phyloP scores from a whole-genome alignment of 2,888 invertebrate species.

The Drosophila pegasa region DNA sequence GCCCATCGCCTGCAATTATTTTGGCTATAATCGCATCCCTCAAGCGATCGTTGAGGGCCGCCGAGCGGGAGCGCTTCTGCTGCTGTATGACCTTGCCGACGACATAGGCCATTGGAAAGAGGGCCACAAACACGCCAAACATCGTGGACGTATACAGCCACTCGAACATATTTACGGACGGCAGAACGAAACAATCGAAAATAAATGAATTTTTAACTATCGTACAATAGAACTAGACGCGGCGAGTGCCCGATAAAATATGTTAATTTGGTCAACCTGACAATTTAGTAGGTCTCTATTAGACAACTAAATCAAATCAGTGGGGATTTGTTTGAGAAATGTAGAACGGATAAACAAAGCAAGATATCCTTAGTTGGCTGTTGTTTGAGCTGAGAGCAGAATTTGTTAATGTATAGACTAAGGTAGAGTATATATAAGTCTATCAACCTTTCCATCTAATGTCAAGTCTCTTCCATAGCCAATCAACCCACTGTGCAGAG shows the following conservation, averaged over 20 bases:
- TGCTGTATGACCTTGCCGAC: not conserved
- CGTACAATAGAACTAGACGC: not conserved
- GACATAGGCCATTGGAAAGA: constrained; percentile 9
- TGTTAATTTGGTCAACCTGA: not conserved
- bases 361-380: no score
- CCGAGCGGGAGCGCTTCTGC: not conserved
- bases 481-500: constrained; percentile 16
- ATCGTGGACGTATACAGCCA: constrained; percentile 9
- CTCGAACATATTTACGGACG: constrained; percentile 12
- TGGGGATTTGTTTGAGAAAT: no score
- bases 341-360: no score
- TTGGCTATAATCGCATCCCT: not conserved
- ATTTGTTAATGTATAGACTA: no score
- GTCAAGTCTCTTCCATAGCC: not conserved
- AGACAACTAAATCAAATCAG: not conserved
- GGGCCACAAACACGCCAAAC: constrained; percentile 1
- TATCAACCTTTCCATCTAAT: not conserved
- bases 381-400: no score
- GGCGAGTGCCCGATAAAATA: not conserved
- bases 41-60: not conserved
- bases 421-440: no score
- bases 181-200: not conserved
- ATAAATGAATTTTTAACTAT: not conserved
- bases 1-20: no score
- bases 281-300: not conserved